These are phyloP conservation scores for Hoplodrina blanda DNA, from an alignment of 2,888 invertebrate species.

Conservation along the genomic window DNA sequence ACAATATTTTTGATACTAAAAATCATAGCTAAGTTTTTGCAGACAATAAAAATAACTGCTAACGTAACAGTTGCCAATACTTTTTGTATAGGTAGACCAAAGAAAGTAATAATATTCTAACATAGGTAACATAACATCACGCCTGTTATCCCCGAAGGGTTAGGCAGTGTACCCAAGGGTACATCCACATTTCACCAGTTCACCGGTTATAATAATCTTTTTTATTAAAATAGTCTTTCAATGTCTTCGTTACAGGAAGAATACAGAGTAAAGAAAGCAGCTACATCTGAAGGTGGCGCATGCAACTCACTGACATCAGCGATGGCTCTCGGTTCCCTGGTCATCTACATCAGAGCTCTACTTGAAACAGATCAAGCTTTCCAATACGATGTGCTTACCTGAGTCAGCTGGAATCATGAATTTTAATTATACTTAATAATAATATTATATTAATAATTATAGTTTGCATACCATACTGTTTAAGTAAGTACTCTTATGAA, in stretches of 20 bases:
- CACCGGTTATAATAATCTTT: too few relatives aligned
- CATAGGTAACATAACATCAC: too few relatives aligned
- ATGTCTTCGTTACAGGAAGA: slow-evolving; percentile 75
- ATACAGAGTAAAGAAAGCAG: slow-evolving; percentile 83
- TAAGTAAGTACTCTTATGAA: background rate
- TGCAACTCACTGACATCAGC: slow-evolving; percentile 87
- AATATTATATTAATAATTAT: background rate
- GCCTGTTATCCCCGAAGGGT: too few relatives aligned
- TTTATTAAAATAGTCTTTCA: background rate
- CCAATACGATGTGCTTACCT: slow-evolving; percentile 84
- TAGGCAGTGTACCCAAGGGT: too few relatives aligned
- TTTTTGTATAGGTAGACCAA: background rate
- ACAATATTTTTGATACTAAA: background rate
- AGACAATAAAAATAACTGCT: background rate
- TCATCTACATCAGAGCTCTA: slow-evolving; percentile 82
- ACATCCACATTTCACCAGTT: too few relatives aligned
- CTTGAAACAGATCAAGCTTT: slow-evolving; percentile 87
- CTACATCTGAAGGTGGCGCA: slow-evolving; percentile 81
- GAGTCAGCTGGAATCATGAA: slow-evolving; percentile 29
- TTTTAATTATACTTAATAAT: background rate
- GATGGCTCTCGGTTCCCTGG: slow-evolving; percentile 84
- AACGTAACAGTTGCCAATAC: background rate
- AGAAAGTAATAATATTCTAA: background rate
- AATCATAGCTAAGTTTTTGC: background rate
- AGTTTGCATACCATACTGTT: slow-evolving; percentile 2